Conservation (phyloP, 2,888 invertebrate species). For the Tridacna gigas region DNA sequence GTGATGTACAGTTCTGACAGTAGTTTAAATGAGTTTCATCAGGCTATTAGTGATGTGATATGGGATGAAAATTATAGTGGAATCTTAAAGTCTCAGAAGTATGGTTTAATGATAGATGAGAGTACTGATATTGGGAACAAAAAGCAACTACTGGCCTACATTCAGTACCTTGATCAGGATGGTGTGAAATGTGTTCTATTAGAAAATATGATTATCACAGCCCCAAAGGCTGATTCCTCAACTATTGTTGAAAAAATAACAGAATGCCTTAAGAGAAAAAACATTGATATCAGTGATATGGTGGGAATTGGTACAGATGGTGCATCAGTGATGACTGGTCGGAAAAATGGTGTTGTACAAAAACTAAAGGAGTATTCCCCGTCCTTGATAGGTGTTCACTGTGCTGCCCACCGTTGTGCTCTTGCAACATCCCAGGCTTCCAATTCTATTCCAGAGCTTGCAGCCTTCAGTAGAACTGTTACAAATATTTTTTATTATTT, state of each 20-base stretch:
- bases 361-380: constrained; percentile 30
- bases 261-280: constrained; percentile 37
- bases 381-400: constrained; percentile 43
- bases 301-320: constrained; percentile 51
- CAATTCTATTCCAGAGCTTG: constrained; percentile 25
- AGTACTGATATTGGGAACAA: too few species aligned
- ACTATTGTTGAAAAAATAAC: constrained; percentile 45
- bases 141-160: too few species aligned
- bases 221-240: constrained; percentile 24
- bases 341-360: constrained; percentile 36
- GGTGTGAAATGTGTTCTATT: constrained; percentile 19
- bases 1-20: constrained; percentile 10
- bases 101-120: too few species aligned
- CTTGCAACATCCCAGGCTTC: constrained; percentile 50
- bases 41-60: too few species aligned
- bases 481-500: constrained; percentile 40
- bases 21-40: constrained; percentile 42
- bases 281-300: constrained; percentile 42
- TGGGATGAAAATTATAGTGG: constrained; percentile 14
- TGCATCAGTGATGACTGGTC: constrained; percentile 53
- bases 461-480: constrained; percentile 23
- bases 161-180: too few species aligned
- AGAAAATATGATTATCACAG: constrained; percentile 20
- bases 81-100: not conserved
- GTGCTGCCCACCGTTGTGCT: constrained; percentile 43